Base-by-base conservation (phyloP, 2,113 vertebrate genomes). In the Chroicocephalus ridibundus region DNA sequence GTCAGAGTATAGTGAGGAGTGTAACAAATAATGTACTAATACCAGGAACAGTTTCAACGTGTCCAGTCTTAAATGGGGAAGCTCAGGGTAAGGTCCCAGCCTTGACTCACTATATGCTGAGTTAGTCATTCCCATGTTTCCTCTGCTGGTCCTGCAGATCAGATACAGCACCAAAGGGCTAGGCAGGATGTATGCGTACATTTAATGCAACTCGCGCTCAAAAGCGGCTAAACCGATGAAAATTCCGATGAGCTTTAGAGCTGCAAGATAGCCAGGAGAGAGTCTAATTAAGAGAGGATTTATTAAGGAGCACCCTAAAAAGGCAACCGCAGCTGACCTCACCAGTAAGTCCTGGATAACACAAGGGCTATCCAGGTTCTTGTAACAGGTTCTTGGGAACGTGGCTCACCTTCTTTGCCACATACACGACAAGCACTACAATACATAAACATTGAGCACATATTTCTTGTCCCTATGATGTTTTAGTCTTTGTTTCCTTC, bases 391-490 rank as follows among this genome's bases (percentile, higher is more conserved):
- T 72, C 36, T 38, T 31, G 44, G 47, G 13, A 89, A 47, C 46
- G 6, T 51, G 49, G 19, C 49, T 66, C 61, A 58, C 5, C 52
- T 75, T n/a, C 42, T 86, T 88, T 80, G 27, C 77, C 46, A 84
- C 36, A 17, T 60, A 38, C 44, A 74, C 2, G 4, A 65, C 46
- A 47, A 82, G 22, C 40, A 70, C 24, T 61, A 74, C 26, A 46
- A 3, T 25, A 32, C n/a, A 57, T 46, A 42, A 64, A 77, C 4
- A 55, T 0, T 21, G 49, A 91, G 46, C 18, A 38, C 5, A 0
- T 36, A 44, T 52, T 51, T 74, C 42, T 89, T 69, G 14, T n/a
- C 13, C n/a, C 15, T 64, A 54, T 93, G 24, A 70, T 44, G 13
- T 26, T 69, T 52, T 24, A 84, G 51, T n/a, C n/a, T 82, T 86